Conservation (phyloP, 2,797 vertebrate genomes). For the Coluber constrictor region DNA sequence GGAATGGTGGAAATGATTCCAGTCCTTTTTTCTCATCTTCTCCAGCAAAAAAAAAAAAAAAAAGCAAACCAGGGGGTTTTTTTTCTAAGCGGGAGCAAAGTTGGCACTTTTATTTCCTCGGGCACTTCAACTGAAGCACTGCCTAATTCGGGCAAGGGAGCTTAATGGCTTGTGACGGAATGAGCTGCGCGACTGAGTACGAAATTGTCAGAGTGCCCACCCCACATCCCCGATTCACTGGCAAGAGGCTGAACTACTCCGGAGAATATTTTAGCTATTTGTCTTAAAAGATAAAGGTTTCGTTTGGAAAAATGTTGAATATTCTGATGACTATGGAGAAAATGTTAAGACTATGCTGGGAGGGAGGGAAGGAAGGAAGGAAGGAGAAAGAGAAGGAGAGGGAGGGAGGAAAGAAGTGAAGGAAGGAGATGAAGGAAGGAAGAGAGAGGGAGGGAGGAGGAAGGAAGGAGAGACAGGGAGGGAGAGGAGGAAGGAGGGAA, state of each 20-base stretch:
- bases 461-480: too few relatives aligned
- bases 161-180: background rate
- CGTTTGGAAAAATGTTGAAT: background rate
- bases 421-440: too few relatives aligned
- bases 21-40: background rate
- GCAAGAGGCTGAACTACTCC: too few relatives aligned
- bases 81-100: background rate
- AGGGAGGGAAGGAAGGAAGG: accelerated
- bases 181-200: background rate
- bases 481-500: accelerated
- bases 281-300: background rate
- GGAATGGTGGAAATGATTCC: background rate
- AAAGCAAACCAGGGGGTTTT: background rate
- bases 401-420: too few relatives aligned
- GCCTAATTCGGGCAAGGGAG: background rate
- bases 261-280: background rate
- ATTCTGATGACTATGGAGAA: background rate
- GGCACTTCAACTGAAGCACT: background rate
- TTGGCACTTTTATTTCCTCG: background rate
- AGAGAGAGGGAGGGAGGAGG: too few relatives aligned
- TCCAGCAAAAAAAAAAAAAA: background rate
- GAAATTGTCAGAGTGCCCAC: background rate
- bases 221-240: too few relatives aligned
- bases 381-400: conserved; percentile 37
- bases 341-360: background rate